These are phyloP conservation scores for Drosophila anomalata DNA, from an alignment of 2,888 invertebrate species.

Conservation along the genomic window DNA sequence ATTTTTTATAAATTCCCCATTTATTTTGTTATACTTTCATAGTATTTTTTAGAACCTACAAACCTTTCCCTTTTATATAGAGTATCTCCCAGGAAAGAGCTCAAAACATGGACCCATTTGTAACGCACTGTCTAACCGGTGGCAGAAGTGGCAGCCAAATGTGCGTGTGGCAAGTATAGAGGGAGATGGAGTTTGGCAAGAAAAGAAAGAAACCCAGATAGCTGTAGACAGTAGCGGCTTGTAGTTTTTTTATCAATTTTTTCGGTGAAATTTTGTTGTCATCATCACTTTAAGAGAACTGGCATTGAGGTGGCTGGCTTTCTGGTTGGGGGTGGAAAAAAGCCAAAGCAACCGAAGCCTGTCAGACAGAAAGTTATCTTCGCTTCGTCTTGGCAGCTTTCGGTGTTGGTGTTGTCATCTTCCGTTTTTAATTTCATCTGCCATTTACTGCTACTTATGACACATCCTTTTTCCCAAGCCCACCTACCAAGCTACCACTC, in stretches of 20 bases:
- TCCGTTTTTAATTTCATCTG: conserved; percentile 80
- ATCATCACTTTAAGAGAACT: conserved; percentile 70
- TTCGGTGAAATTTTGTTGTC: conserved; percentile 73
- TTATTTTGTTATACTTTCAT: not conserved
- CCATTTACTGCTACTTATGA: conserved; percentile 79
- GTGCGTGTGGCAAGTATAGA: conserved; percentile 68
- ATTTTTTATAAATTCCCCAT: not conserved
- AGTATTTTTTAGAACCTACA: not conserved
- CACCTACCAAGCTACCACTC: not conserved
- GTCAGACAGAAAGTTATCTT: conserved; percentile 77
- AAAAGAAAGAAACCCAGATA: conserved; percentile 4
- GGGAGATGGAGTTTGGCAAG: not conserved
- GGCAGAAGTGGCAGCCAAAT: conserved; percentile 61
- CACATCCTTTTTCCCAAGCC: conserved; percentile 65
- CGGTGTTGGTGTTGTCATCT: conserved; percentile 57
- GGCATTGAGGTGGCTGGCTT: conserved; percentile 26
- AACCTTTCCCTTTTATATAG: not conserved
- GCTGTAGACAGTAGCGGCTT: conserved; percentile 44
- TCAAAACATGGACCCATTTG: conserved; percentile 63
- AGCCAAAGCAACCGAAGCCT: conserved; percentile 49
- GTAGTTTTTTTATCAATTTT: conserved; percentile 12
- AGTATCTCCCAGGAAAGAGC: conserved; percentile 27
- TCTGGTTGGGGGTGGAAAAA: conserved; percentile 3
- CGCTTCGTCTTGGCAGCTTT: conserved; percentile 24
- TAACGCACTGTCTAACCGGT: conserved; percentile 76